phyloP scores from a whole-genome alignment of 2,888 invertebrate species.

The Hemistola chrysoprasaria region DNA sequence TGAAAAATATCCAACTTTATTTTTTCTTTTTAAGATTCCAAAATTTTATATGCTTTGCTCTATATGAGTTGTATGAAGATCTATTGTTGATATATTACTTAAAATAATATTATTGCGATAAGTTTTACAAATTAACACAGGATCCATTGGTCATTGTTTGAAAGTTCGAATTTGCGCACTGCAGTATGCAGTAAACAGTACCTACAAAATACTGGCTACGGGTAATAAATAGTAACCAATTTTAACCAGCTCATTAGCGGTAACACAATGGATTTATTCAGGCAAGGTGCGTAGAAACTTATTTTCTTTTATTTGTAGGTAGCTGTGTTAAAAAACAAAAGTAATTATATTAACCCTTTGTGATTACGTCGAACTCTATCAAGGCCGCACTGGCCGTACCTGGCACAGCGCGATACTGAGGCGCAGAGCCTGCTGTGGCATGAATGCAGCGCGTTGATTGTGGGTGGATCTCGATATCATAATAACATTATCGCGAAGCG shows the following conservation, averaged over 20 bases:
- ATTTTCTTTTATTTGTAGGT: background rate
- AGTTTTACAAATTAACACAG: too few relatives aligned
- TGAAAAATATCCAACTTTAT: too few relatives aligned
- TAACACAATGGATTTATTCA: slow-evolving; percentile 53
- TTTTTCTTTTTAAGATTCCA: too few relatives aligned
- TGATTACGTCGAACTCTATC: slow-evolving; percentile 61
- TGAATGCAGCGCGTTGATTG: slow-evolving; percentile 42
- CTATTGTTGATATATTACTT: too few relatives aligned
- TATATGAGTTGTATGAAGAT: too few relatives aligned
- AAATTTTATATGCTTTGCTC: too few relatives aligned
- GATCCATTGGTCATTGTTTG: too few relatives aligned
- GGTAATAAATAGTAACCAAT: background rate
- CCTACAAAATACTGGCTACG: too few relatives aligned
- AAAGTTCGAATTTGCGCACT: too few relatives aligned
- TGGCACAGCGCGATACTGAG: slow-evolving; percentile 56
- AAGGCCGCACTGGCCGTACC: slow-evolving; percentile 74
- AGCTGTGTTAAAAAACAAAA: slow-evolving; percentile 13
- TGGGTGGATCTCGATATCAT: slow-evolving; percentile 67
- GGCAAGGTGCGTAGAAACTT: slow-evolving; percentile 46
- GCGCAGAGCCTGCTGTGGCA: slow-evolving; percentile 38
- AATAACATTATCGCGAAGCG: slow-evolving; percentile 46
- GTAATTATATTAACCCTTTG: slow-evolving; percentile 41
- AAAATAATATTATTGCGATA: too few relatives aligned
- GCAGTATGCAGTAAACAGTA: too few relatives aligned
- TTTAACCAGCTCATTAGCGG: slow-evolving; percentile 6